These are phyloP conservation scores for Drosophila phalerata DNA, from an alignment of 2,888 invertebrate genomes.

Conservation along the genomic window DNA sequence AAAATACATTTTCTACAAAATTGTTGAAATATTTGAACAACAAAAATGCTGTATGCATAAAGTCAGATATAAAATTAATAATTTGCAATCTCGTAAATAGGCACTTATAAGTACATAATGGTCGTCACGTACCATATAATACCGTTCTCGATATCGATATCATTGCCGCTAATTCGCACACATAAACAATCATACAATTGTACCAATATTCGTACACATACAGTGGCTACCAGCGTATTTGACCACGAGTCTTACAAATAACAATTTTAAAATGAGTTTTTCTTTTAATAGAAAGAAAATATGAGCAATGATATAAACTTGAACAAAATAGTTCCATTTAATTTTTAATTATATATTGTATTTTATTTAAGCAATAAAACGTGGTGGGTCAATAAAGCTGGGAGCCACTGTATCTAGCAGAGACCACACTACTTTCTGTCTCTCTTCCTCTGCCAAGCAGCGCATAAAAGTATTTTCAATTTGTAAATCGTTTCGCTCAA, in stretches of 20 bases:
- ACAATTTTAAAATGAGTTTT: too few species aligned
- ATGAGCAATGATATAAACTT: too few species aligned
- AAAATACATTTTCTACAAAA: constrained; percentile 49
- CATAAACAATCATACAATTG: constrained; percentile 1
- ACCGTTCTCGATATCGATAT: constrained; percentile 52
- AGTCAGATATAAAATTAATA: constrained; percentile 55
- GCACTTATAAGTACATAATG: constrained; percentile 75
- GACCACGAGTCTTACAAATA: too few species aligned
- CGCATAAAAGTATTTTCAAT: constrained; percentile 56
- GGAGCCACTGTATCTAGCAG: too few species aligned
- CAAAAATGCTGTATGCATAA: constrained; percentile 30
- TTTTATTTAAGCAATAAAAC: too few species aligned
- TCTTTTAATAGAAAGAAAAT: too few species aligned
- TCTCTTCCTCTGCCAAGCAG: constrained; percentile 53
- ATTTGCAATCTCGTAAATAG: constrained; percentile 74
- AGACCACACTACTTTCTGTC: constrained; percentile 16
- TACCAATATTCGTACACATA: background rate
- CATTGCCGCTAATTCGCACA: constrained; percentile 45
- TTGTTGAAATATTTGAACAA: constrained; percentile 68
- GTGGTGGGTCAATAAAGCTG: too few species aligned
- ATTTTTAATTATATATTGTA: too few species aligned
- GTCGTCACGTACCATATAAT: constrained; percentile 68
- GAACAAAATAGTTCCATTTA: too few species aligned
- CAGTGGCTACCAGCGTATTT: too few species aligned
- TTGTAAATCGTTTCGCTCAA: constrained; percentile 35